These are phyloP conservation scores for Iguana delicatissima DNA, from an alignment of 2,797 vertebrate species.

Conservation along the genomic window DNA sequence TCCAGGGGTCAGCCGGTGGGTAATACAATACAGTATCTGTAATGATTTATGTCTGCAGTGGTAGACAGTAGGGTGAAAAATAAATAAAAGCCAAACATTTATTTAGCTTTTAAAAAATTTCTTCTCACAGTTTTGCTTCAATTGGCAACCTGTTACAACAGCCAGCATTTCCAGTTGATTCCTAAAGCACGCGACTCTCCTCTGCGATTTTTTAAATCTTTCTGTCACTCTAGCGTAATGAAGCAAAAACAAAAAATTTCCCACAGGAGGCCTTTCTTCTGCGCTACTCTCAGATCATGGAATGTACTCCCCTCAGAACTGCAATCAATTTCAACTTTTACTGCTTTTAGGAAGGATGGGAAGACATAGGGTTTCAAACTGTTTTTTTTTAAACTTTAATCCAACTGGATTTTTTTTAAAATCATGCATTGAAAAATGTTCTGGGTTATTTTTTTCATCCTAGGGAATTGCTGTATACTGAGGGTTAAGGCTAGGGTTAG, in stretches of 20 bases:
- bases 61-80: neutral
- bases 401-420: too few relatives aligned
- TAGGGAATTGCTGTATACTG: too few relatives aligned
- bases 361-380: too few relatives aligned
- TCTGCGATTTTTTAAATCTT: neutral
- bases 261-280: neutral
- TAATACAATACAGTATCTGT: neutral
- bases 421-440: too few relatives aligned
- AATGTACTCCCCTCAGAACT: too few relatives aligned
- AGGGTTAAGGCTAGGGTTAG: too few relatives aligned
- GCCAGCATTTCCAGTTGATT: neutral
- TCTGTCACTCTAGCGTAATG: neutral
- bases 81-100: neutral
- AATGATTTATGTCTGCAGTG: constrained; percentile 4
- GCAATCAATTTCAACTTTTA: too few relatives aligned
- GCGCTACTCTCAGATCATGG: too few relatives aligned
- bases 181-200: neutral
- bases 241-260: neutral
- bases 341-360: too few relatives aligned
- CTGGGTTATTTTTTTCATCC: too few relatives aligned
- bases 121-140: neutral
- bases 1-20: constrained; percentile 25
- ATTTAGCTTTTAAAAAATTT: neutral
- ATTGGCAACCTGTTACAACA: neutral
- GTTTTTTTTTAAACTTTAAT: too few relatives aligned